Evolutionary conservation across 2,113 vertebrate species (phyloP).

Genomic region (Ptyas mucosa): DNA sequence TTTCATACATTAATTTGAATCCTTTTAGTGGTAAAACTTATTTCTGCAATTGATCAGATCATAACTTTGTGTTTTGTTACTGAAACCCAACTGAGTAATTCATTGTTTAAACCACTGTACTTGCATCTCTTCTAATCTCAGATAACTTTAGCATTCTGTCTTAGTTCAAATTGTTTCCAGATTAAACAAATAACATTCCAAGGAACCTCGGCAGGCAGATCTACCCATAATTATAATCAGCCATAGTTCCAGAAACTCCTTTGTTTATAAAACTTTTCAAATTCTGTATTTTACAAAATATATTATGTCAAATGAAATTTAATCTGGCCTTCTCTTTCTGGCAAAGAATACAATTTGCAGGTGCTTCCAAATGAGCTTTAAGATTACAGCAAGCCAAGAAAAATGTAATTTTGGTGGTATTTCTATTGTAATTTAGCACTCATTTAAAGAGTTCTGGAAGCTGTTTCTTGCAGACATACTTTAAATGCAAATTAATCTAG

Average conservation of each 20-base stretch:
- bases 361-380: slow-evolving; percentile 63
- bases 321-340: slow-evolving; percentile 60
- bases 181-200: slow-evolving; percentile 66
- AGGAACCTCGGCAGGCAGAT: slow-evolving; percentile 34
- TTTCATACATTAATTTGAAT: slow-evolving; percentile 11
- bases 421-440: slow-evolving; percentile 46
- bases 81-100: slow-evolving; percentile 31
- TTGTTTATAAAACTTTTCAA: slow-evolving; percentile 61
- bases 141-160: slow-evolving; percentile 38
- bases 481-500: slow-evolving; percentile 36
- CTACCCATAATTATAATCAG: slow-evolving; percentile 62
- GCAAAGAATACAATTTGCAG: slow-evolving; percentile 56
- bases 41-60: slow-evolving; percentile 15
- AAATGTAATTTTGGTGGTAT: slow-evolving; percentile 59
- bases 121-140: slow-evolving; percentile 20
- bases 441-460: slow-evolving; percentile 44
- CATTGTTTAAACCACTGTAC: slow-evolving; percentile 39
- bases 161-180: slow-evolving; percentile 61
- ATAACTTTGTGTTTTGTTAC: not conserved
- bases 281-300: slow-evolving; percentile 59
- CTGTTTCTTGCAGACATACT: slow-evolving; percentile 38
- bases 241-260: slow-evolving; percentile 56
- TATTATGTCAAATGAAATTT: slow-evolving; percentile 63
- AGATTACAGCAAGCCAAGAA: slow-evolving; percentile 52
- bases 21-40: not conserved